These are phyloP conservation scores for Tribolium freemani DNA, from an alignment of 2,888 invertebrate species.

Conservation along the genomic window DNA sequence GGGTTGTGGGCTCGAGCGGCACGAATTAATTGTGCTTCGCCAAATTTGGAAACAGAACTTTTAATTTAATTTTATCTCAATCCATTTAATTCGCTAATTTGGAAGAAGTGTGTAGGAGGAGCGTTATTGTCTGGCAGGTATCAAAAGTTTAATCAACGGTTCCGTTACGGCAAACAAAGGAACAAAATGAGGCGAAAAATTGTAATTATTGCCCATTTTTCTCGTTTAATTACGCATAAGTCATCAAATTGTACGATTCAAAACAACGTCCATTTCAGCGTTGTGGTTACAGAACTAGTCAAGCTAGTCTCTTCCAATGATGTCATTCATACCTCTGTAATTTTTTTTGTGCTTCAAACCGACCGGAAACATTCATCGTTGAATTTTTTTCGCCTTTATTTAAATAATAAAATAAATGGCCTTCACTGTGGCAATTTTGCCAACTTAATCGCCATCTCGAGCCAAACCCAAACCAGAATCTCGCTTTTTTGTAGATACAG, in stretches of 20 bases:
- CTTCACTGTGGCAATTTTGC: slow-evolving; percentile 38
- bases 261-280: background rate
- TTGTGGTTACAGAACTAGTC: slow-evolving; percentile 25
- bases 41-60: slow-evolving; percentile 8
- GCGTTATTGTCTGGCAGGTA: background rate
- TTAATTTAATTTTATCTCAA: slow-evolving; percentile 18
- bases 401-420: slow-evolving; percentile 41
- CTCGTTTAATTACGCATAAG: no score
- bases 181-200: background rate
- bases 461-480: slow-evolving; percentile 45
- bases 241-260: no score
- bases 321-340: slow-evolving; percentile 34
- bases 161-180: background rate
- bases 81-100: slow-evolving; percentile 20
- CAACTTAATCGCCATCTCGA: slow-evolving; percentile 41
- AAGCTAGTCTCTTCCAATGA: slow-evolving; percentile 34
- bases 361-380: slow-evolving; percentile 45
- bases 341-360: slow-evolving; percentile 26
- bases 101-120: slow-evolving; percentile 1
- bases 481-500: slow-evolving; percentile 37
- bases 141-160: slow-evolving; percentile 9
- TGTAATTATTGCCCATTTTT: no score
- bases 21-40: slow-evolving; percentile 25
- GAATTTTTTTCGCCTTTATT: slow-evolving; percentile 32
- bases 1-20: slow-evolving; percentile 24